Evolutionary conservation across 1,140 invertebrate genomes (phyloP), one percentile per base, ranked within the genome.

Genomic region (Temnothorax longispinosus): DNA sequence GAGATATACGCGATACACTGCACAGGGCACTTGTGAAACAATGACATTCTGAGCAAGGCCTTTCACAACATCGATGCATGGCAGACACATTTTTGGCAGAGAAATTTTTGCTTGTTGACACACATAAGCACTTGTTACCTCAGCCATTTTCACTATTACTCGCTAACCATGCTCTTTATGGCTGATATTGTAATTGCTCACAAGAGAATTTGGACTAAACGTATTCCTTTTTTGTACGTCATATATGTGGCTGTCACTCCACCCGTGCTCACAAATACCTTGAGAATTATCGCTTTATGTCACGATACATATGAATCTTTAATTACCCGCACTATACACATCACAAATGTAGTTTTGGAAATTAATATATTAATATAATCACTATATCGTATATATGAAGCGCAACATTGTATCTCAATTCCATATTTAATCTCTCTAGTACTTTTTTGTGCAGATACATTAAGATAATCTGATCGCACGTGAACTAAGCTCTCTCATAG

Each of bases 71-170:
- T 87, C 65, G n/a, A 78, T 81, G 72, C 27, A 27, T 27, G 27
- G 64, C n/a, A 38, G 62, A 85, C 78, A 90, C 78, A 10, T 71
- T 52, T 81, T 44, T n/a, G 3, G 54, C 32, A 64, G 65, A 78
- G 32, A 74, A 90, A 84, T 75, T 60, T 58, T 74, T 10, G 80
- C 72, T 69, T 90, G 72, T 90, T 85, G 64, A 72, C 76, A 92
- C 91, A 90, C 77, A 90, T 81, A 72, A 87, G 88, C 91, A 92
- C 91, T 89, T 74, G 77, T 74, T 76, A 75, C 78, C 74, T 80
- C 71, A 86, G 77, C 65, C 32, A 74, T 84, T 60, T 90, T 44
- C 89, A 90, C 89, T 88, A 89, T 80, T 71, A 76, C 13, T 89
- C 32, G 76, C 44, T 81, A 60, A 88, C 50, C 80, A 47, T 75